Evolutionary conservation across 1,140 invertebrate species (phyloP).

Genomic region (Belonocnema kinseyi): DNA sequence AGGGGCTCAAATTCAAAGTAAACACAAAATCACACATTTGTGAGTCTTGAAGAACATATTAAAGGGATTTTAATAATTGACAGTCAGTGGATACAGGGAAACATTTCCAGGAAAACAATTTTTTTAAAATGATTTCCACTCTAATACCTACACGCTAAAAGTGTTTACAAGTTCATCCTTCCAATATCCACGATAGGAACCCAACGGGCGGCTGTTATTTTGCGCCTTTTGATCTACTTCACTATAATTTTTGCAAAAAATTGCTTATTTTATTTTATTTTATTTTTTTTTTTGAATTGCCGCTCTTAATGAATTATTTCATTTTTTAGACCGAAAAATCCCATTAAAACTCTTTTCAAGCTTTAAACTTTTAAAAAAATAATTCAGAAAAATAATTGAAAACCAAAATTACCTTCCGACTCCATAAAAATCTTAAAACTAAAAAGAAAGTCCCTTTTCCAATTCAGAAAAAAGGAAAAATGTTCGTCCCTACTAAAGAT

Average conservation of each 20-base stretch:
- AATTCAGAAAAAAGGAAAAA: too few species aligned
- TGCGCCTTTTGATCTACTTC: constrained; percentile 63
- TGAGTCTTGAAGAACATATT: neutral
- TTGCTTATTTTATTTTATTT: too few species aligned
- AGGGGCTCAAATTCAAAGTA: constrained; percentile 27
- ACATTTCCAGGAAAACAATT: neutral
- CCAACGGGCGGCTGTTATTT: constrained; percentile 60
- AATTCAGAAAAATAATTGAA: too few species aligned
- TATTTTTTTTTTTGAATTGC: too few species aligned
- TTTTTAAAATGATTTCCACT: neutral
- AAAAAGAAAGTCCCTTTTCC: too few species aligned
- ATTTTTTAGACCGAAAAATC: too few species aligned
- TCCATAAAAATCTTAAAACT: too few species aligned
- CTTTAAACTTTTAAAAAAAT: too few species aligned
- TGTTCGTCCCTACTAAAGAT: too few species aligned
- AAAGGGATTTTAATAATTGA: neutral
- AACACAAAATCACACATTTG: constrained; percentile 7
- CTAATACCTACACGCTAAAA: constrained; percentile 61
- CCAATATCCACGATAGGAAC: constrained; percentile 63
- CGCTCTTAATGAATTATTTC: too few species aligned
- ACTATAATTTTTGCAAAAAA: constrained; percentile 40
- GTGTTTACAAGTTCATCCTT: constrained; percentile 64
- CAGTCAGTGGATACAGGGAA: neutral
- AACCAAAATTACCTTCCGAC: too few species aligned
- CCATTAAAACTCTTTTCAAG: too few species aligned